Evolutionary conservation across 2,797 vertebrate genomes (phyloP).

Genomic region (Ptychadena robeensis): DNA sequence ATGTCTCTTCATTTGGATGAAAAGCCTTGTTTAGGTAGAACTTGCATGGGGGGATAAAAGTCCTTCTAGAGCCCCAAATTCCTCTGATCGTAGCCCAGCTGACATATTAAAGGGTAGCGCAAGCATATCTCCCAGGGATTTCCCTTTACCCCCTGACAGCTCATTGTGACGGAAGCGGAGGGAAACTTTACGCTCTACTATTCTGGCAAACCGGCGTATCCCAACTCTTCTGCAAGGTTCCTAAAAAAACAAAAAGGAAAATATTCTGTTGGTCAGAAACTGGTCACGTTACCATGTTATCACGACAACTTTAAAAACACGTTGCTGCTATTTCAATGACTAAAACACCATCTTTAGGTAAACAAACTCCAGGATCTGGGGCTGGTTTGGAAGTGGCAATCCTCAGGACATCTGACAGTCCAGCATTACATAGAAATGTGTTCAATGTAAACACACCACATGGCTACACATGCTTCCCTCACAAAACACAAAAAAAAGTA

Average conservation of each 20-base stretch:
- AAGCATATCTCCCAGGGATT: constrained; percentile 39
- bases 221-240: constrained; percentile 20
- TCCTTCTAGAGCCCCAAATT: constrained; percentile 30
- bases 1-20: constrained; percentile 58
- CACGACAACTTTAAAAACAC: no score
- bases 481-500: no score
- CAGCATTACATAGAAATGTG: background rate
- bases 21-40: background rate
- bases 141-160: constrained; percentile 51
- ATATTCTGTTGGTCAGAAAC: background rate
- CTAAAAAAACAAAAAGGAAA: constrained; percentile 44
- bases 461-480: background rate
- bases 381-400: no score
- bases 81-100: constrained; percentile 9
- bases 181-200: constrained; percentile 23
- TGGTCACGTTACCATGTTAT: no score
- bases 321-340: no score
- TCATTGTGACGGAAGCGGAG: constrained; percentile 46
- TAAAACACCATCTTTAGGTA: no score
- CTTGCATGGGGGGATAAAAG: background rate
- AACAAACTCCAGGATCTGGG: no score
- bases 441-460: constrained; percentile 1
- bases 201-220: constrained; percentile 2
- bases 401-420: no score
- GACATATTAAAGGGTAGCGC: background rate